Percentiles rank a stretch among this genome's conserved stretches.
These are phyloP conservation scores for Himalopsyche kuldschensis DNA, from an alignment of 2,888 invertebrate species.

Conservation along the genomic window DNA sequence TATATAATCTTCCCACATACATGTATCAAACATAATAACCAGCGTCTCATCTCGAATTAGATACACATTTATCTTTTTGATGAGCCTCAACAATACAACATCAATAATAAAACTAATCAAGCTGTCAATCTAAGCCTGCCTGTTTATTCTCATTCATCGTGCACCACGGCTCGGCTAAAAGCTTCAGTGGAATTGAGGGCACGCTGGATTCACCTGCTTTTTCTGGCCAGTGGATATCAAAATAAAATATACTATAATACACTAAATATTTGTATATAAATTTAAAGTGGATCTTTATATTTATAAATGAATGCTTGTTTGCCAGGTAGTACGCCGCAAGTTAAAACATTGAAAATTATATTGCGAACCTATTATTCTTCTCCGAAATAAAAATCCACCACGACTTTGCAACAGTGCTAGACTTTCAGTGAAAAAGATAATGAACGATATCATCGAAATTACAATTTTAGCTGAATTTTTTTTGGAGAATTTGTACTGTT, in stretches of 20 bases:
- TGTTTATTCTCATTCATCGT: background rate
- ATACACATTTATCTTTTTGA: background rate
- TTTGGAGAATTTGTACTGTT: too few relatives aligned
- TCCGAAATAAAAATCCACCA: too few relatives aligned
- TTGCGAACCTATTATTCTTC: too few relatives aligned
- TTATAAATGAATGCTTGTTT: too few relatives aligned
- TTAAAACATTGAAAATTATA: too few relatives aligned
- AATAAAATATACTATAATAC: background rate
- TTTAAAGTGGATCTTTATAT: too few relatives aligned
- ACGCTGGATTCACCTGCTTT: background rate
- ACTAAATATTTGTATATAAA: too few relatives aligned
- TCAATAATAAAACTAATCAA: background rate
- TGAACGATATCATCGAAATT: too few relatives aligned
- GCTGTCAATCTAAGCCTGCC: background rate
- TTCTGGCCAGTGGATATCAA: background rate
- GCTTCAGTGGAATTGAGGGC: background rate
- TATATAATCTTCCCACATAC: background rate
- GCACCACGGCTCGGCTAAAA: background rate
- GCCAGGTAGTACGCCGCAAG: too few relatives aligned
- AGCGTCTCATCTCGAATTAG: background rate
- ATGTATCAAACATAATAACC: background rate
- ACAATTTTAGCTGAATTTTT: too few relatives aligned
- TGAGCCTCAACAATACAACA: background rate
- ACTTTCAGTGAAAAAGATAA: too few relatives aligned
- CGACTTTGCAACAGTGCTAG: too few relatives aligned